Evolutionary conservation across 2,113 vertebrate species (phyloP).

Genomic region (Recurvirostra avosetta): DNA sequence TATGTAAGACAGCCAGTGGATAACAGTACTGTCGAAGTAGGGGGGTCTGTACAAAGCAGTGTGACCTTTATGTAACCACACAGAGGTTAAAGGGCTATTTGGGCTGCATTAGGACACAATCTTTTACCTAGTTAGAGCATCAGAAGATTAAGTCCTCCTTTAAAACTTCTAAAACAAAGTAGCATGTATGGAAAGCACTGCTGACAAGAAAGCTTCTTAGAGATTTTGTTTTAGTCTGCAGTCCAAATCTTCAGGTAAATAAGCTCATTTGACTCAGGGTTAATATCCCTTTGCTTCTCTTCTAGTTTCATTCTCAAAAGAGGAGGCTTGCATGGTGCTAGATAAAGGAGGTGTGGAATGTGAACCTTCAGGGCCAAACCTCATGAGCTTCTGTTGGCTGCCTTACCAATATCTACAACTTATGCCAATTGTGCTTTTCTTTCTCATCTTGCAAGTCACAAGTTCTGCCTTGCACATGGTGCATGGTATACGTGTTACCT

Average conservation of each 20-base stretch:
- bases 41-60: neutral
- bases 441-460: neutral
- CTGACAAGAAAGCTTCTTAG: neutral
- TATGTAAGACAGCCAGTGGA: neutral
- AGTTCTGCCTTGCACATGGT: neutral
- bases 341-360: neutral
- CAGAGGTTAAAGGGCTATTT: neutral
- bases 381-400: neutral
- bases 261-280: neutral
- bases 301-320: neutral
- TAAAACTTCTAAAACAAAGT: neutral
- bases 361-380: neutral
- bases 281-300: neutral
- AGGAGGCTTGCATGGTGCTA: neutral
- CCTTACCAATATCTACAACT: neutral
- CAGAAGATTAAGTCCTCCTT: neutral
- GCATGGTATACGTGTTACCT: neutral
- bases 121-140: neutral
- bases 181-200: neutral
- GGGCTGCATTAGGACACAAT: neutral
- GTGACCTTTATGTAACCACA: neutral
- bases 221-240: neutral
- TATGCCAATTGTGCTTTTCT: neutral
- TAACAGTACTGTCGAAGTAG: neutral
- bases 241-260: neutral